Percentiles rank a stretch among this genome's conserved stretches.
These are phyloP conservation scores for Leptinotarsa haldemani DNA, from an alignment of 2,888 invertebrate genomes.

Conservation along the genomic window DNA sequence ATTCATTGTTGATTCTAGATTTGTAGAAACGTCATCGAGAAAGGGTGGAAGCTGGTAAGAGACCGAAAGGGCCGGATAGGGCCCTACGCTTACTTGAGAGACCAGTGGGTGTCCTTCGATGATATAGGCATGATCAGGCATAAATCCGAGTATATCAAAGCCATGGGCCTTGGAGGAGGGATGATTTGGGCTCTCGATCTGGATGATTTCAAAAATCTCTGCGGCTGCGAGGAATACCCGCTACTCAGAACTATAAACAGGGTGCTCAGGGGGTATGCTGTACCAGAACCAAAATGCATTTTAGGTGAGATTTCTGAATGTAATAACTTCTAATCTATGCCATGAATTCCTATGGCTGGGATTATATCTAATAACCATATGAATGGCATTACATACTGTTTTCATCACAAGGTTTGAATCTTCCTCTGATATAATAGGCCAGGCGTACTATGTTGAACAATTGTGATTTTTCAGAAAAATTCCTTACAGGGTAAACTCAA, in stretches of 20 bases:
- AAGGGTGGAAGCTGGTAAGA: conserved; percentile 80
- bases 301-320: conserved; percentile 61
- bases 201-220: conserved; percentile 86
- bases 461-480: too few relatives aligned
- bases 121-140: conserved; percentile 85
- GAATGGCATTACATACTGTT: too few relatives aligned
- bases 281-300: conserved; percentile 74
- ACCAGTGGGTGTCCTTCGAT: conserved; percentile 96
- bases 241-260: conserved; percentile 83
- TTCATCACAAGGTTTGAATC: too few relatives aligned
- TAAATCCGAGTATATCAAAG: conserved; percentile 84
- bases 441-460: too few relatives aligned
- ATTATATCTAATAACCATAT: background rate
- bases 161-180: conserved; percentile 84
- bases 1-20: conserved; percentile 69
- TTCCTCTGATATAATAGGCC: too few relatives aligned
- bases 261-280: conserved; percentile 77
- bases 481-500: too few relatives aligned
- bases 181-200: conserved; percentile 93
- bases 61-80: conserved; percentile 87
- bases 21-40: conserved; percentile 80
- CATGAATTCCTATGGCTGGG: background rate
- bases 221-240: conserved; percentile 86
- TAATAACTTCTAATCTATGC: too few relatives aligned
- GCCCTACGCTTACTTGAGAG: conserved; percentile 84